Evolutionary conservation across 2,888 invertebrate species (phyloP).

Genomic region (Tortricodes alternella): DNA sequence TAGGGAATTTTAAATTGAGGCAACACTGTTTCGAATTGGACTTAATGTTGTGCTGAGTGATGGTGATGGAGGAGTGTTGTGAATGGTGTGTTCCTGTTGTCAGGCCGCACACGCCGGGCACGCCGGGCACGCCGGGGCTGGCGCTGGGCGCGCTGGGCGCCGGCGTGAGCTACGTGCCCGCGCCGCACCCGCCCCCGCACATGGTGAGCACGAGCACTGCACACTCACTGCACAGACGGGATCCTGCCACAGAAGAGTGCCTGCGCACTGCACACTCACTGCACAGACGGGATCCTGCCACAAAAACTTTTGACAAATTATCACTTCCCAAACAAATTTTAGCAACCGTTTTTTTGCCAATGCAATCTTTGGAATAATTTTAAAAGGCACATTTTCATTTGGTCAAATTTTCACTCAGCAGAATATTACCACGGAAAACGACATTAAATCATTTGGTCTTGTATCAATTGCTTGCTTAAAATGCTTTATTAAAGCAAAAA

Average conservation of each 20-base stretch:
- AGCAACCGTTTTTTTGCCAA: too few relatives aligned
- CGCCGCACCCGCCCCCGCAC: constrained; percentile 71
- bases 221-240: background rate
- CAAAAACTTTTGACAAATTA: too few relatives aligned
- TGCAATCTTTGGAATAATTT: too few relatives aligned
- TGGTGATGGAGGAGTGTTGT: background rate
- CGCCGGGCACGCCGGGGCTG: constrained; percentile 77
- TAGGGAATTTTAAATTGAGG: too few relatives aligned
- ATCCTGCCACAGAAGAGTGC: too few relatives aligned
- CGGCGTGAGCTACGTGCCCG: constrained; percentile 78
- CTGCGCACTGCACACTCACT: background rate
- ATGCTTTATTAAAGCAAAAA: too few relatives aligned
- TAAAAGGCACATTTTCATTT: too few relatives aligned
- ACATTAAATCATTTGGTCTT: too few relatives aligned
- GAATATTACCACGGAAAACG: too few relatives aligned
- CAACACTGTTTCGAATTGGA: background rate
- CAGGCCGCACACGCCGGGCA: constrained; percentile 93
- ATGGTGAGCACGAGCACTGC: constrained; percentile 51
- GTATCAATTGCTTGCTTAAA: too few relatives aligned
- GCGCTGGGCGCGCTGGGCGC: constrained; percentile 70
- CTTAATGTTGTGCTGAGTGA: background rate
- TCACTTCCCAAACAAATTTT: too few relatives aligned
- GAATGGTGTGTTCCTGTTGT: constrained; percentile 36
- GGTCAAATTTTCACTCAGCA: too few relatives aligned
- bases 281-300: background rate